Percentiles rank a stretch among this genome's conserved stretches.
Conservation (phyloP, 2,113 vertebrate species). For the Sminthopsis crassicaudata region DNA sequence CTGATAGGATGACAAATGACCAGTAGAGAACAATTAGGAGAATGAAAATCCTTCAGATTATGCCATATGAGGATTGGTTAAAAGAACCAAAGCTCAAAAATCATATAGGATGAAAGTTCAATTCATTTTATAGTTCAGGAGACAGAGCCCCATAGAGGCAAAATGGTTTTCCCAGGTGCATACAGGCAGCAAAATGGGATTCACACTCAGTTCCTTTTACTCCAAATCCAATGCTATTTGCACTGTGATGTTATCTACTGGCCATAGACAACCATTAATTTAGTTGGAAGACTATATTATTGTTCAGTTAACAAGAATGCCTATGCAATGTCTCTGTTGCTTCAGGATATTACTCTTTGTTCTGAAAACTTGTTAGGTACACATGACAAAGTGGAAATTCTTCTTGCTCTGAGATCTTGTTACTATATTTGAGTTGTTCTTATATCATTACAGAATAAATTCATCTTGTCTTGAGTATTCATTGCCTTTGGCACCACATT, state of each 20-base stretch:
- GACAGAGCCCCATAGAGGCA: not conserved
- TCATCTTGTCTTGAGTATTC: not conserved
- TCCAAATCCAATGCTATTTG: not conserved
- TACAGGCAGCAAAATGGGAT: not conserved
- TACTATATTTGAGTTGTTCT: not conserved
- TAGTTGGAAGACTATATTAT: not conserved
- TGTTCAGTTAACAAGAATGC: not conserved
- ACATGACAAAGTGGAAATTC: not conserved
- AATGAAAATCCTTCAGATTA: not conserved
- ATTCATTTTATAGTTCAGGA: not conserved
- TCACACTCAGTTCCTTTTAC: not conserved
- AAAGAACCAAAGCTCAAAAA: not conserved
- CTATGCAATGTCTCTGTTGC: not conserved
- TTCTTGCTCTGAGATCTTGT: not conserved
- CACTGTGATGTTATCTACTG: not conserved
- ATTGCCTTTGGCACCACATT: not conserved
- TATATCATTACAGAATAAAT: not conserved
- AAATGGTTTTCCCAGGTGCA: not conserved
- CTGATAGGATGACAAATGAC: not conserved
- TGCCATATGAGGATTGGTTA: not conserved
- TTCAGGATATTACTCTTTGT: not conserved
- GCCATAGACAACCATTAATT: not conserved
- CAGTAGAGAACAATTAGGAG: not conserved
- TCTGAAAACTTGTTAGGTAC: not conserved
- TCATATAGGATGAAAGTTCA: not conserved